Conservation (phyloP, 2,797 vertebrate species). For the Xiphorhynchus erythropygius region DNA sequence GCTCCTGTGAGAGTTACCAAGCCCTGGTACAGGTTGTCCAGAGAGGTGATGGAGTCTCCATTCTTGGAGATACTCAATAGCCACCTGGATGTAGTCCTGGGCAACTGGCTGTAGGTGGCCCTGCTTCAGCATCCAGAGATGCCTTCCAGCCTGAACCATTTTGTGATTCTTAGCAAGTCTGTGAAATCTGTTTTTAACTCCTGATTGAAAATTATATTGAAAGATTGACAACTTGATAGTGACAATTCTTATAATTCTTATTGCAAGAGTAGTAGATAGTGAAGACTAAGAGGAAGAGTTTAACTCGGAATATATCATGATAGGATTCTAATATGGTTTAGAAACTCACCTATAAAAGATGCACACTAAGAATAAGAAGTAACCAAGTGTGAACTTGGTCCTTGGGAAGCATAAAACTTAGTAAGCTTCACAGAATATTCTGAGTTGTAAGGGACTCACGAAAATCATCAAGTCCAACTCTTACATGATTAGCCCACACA, state of each 20-base stretch:
- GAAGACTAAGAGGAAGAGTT: not conserved
- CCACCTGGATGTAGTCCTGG: fast-evolving
- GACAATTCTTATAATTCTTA: not conserved
- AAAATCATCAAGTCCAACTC: not conserved
- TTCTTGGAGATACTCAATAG: not conserved
- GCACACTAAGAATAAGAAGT: not conserved
- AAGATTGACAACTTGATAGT: not conserved
- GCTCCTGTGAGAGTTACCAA: not conserved
- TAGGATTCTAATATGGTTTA: not conserved
- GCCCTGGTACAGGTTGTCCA: not conserved
- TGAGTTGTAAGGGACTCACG: not conserved
- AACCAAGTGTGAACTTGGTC: not conserved
- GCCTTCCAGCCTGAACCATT: not conserved
- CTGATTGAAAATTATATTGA: not conserved
- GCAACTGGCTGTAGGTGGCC: not conserved
- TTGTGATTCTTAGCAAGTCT: not conserved
- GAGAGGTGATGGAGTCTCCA: not conserved
- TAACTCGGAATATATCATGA: not conserved
- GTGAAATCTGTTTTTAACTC: not conserved
- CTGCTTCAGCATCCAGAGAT: not conserved
- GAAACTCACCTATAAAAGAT: not conserved
- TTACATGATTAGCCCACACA: not conserved
- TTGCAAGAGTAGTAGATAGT: not conserved
- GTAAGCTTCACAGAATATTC: not conserved
- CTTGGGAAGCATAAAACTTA: not conserved